phyloP scores from a whole-genome alignment of 2,888 invertebrate species.

The Brachypalpus laphriformis region DNA sequence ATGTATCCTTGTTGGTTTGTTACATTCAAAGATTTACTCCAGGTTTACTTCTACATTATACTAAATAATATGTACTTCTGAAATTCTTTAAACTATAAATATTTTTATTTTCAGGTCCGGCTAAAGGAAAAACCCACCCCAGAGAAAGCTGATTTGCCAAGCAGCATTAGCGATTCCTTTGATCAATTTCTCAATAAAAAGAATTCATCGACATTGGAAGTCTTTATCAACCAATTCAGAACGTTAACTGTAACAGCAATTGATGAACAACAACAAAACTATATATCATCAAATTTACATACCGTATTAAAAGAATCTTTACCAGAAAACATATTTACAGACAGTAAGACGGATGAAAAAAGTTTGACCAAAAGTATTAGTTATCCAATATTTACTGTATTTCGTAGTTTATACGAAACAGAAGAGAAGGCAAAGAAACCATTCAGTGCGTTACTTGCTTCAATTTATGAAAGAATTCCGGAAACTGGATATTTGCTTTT shows the following conservation, averaged over 20 bases:
- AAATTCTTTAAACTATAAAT: too few relatives aligned
- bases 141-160: conserved; percentile 82
- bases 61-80: too few relatives aligned
- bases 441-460: conserved; percentile 90
- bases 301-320: conserved; percentile 81
- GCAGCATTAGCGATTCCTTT: conserved; percentile 81
- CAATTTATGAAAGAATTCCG: conserved; percentile 89
- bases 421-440: conserved; percentile 91
- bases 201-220: conserved; percentile 81
- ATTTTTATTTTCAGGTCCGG: conserved; percentile 78
- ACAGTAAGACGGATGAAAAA: conserved; percentile 85
- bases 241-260: conserved; percentile 79
- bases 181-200: conserved; percentile 81
- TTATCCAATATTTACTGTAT: conserved; percentile 93
- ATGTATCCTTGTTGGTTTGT: too few relatives aligned
- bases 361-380: conserved; percentile 89
- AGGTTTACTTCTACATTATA: too few relatives aligned
- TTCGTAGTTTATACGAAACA: conserved; percentile 89
- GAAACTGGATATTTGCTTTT: conserved; percentile 93
- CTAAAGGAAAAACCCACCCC: conserved; percentile 82
- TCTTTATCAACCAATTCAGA: conserved; percentile 82
- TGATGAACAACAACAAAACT: conserved; percentile 82
- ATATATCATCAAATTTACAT: conserved; percentile 81
- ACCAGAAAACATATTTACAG: conserved; percentile 83
- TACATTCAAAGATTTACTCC: too few relatives aligned